Base-by-base conservation (phyloP, 2,797 vertebrate genomes). In the Anisognathus igniventris region DNA sequence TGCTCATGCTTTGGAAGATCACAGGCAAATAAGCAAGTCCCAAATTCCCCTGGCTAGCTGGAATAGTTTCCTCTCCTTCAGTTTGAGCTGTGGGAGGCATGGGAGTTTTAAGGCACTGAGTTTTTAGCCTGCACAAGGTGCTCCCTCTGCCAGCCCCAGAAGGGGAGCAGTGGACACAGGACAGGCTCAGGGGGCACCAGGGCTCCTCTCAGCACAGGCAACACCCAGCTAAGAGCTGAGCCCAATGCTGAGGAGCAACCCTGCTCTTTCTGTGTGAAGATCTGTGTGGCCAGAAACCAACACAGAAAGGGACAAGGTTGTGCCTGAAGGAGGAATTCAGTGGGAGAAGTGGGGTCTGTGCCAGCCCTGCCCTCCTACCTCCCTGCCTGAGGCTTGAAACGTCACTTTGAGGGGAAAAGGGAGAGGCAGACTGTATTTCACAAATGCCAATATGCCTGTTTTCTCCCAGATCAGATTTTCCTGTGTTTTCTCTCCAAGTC, bases 41-140 rank as follows among this genome's bases (percentile, higher is more conserved):
- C 0, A 0, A 10, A 21, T 50, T 48, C 31, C 50, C 48, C n/a
- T 7, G 1, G 7, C 42, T 39, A 45, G 44, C 39, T 71, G 66
- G 30, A 65, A 58, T 18, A 10, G 22, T 39, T 37, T 48, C 39
- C 6, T 19, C 27, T 60, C 71, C 65, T 50, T 54, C 72, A 30
- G 19, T 66, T 1, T 10, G 50, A 56, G 28, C 27, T 50, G 37
- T 35, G 25, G 35, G 33, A 86, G 57, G 10, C 7, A 2, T 2
- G 25, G 21, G n/a, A 50, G 19, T 18, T 70, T 42, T 10, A 45
- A 64, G 31, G 42, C 51, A 40, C 3, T 0, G 0, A 20, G 28
- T 18, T 54, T 70, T 62, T 3, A 15, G 44, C 6, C 0, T 2
- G 4, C 12, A 39, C 14, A 17, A 27, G 6, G 15, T 19, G 9